Evolutionary conservation across 1,140 invertebrate species (phyloP).

Genomic region (Hydropsyche tenuis): DNA sequence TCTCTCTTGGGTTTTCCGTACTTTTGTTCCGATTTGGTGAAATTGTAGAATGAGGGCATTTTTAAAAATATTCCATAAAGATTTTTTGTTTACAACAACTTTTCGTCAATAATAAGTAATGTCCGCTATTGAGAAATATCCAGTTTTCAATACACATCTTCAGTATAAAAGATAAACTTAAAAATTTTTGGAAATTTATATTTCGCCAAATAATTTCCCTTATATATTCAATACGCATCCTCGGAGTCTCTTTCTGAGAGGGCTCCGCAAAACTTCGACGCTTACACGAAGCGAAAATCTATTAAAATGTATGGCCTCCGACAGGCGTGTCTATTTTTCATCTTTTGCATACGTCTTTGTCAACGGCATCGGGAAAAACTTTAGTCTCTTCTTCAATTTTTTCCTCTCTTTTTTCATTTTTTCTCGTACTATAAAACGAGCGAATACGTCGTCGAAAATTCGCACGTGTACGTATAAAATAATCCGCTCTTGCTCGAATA

Average conservation of each 20-base stretch:
- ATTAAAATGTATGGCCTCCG: constrained; percentile 45
- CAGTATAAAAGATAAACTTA: background rate
- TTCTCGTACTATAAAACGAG: background rate
- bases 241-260: background rate
- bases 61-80: too few species aligned
- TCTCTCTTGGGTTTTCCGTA: background rate
- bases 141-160: too few species aligned
- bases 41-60: too few species aligned
- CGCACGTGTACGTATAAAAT: constrained; percentile 2
- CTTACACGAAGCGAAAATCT: constrained; percentile 33
- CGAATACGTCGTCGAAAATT: background rate
- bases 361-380: constrained; percentile 43
- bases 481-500: background rate
- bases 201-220: background rate
- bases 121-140: too few species aligned
- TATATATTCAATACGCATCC: background rate
- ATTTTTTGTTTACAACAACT: too few species aligned
- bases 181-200: too few species aligned
- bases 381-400: constrained; percentile 30
- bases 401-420: constrained; percentile 4
- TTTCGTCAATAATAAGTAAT: too few species aligned
- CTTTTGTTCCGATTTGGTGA: background rate
- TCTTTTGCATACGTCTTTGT: constrained; percentile 46
- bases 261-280: constrained; percentile 21
- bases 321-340: constrained; percentile 46